Percentiles rank a stretch among this genome's conserved stretches.
phyloP scores from a whole-genome alignment of 2,797 vertebrate genomes.

The Hyperoplus immaculatus region DNA sequence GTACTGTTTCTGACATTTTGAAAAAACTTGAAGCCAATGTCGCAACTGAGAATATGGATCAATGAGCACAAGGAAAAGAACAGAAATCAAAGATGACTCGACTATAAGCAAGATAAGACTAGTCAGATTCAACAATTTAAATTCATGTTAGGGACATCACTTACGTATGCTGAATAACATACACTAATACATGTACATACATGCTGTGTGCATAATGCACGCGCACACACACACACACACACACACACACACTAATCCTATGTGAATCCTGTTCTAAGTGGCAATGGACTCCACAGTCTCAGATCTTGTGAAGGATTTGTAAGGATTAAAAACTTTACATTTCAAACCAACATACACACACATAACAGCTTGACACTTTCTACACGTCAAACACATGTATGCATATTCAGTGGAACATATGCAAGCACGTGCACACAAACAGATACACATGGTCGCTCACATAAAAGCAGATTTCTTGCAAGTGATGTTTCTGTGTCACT shows the following conservation, averaged over 20 bases:
- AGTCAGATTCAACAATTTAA: too few relatives aligned
- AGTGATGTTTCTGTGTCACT: conserved; percentile 60
- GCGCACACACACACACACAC: conserved; percentile 26
- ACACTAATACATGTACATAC: conserved; percentile 2
- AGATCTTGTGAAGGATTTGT: conserved; percentile 77
- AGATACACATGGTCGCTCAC: conserved; percentile 7
- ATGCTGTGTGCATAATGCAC: conserved; percentile 17
- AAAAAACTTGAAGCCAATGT: too few relatives aligned
- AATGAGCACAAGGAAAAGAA: too few relatives aligned
- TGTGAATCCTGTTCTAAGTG: conserved; percentile 61
- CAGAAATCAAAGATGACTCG: too few relatives aligned
- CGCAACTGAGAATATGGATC: too few relatives aligned
- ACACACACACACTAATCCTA: conserved; percentile 67
- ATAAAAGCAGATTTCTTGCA: conserved; percentile 6
- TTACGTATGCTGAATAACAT: not conserved
- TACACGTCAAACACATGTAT: conserved; percentile 20
- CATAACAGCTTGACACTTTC: conserved; percentile 7
- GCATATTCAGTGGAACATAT: not conserved
- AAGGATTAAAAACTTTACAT: conserved; percentile 72
- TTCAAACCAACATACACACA: conserved; percentile 39
- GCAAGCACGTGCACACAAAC: conserved; percentile 1
- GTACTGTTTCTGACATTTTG: too few relatives aligned
- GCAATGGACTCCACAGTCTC: conserved; percentile 72
- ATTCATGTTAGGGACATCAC: too few relatives aligned
- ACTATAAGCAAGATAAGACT: too few relatives aligned